A percentile compares a stretch with the other conserved stretches of the same genome.
Conservation (phyloP, 2,888 invertebrate species). For the Ectemnius lituratus region DNA sequence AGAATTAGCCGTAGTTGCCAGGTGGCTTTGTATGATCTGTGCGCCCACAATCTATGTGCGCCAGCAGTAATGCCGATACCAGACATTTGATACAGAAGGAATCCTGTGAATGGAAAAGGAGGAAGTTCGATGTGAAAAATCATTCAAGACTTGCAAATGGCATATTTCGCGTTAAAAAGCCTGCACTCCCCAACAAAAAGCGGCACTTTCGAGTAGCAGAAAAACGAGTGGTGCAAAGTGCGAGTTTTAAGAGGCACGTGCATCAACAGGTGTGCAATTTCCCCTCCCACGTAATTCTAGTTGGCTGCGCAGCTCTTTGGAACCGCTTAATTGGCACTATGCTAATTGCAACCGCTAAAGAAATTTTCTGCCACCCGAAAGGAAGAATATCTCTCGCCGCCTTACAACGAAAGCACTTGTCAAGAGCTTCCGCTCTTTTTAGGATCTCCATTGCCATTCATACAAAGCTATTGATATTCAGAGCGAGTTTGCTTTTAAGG, state of each 20-base stretch:
- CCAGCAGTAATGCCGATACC: constrained; percentile 98
- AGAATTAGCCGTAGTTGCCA: constrained; percentile 91
- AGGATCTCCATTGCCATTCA: too few species aligned
- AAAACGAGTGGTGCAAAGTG: too few species aligned
- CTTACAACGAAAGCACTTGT: not conserved
- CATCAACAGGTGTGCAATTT: constrained; percentile 21
- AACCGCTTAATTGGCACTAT: not conserved
- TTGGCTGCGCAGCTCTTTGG: not conserved
- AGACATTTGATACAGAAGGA: constrained; percentile 86
- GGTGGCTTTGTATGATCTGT: constrained; percentile 96
- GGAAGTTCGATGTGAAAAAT: not conserved
- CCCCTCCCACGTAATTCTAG: constrained; percentile 2
- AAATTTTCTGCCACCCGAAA: not conserved
- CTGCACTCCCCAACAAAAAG: too few species aligned
- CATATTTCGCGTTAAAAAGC: too few species aligned
- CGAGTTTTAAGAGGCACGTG: not conserved
- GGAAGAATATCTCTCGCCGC: not conserved
- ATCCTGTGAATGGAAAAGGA: constrained; percentile 80
- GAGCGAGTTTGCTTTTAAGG: too few species aligned
- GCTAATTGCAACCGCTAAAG: not conserved
- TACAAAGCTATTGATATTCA: too few species aligned
- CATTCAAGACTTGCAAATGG: not conserved
- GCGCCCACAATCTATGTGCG: constrained; percentile 97
- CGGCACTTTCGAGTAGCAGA: too few species aligned
- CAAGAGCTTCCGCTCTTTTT: too few species aligned